Conservation (phyloP, 2,113 vertebrate genomes). For the Cryptotis parvus region DNA sequence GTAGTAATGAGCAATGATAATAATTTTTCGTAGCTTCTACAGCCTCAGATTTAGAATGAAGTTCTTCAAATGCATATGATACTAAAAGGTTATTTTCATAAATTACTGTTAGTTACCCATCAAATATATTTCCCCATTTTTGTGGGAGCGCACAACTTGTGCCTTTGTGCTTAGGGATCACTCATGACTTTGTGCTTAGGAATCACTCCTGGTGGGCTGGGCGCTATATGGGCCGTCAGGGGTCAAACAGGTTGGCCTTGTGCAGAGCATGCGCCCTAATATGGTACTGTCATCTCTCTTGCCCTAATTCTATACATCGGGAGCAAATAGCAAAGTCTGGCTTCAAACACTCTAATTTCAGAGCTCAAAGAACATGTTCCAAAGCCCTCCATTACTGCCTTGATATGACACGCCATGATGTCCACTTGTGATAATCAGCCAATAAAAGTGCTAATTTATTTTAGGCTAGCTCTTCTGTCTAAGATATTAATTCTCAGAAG, state of each 20-base stretch:
- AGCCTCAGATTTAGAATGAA: fast-evolving
- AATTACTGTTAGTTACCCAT: background rate
- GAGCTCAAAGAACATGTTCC: background rate
- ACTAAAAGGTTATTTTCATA: background rate
- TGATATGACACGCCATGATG: background rate
- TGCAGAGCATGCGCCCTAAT: no score
- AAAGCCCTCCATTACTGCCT: background rate
- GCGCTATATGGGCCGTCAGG: no score
- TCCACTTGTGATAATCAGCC: background rate
- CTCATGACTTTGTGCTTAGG: no score
- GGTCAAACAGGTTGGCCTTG: no score
- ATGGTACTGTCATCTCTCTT: no score
- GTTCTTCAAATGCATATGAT: background rate
- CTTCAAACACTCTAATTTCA: background rate
- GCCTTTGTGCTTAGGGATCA: no score
- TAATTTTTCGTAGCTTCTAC: background rate
- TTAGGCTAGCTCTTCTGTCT: no score
- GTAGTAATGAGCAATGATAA: background rate
- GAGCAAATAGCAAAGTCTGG: background rate
- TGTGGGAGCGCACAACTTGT: no score
- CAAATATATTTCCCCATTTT: background rate
- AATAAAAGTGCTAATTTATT: background rate
- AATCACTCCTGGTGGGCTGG: no score
- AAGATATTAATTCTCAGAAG: no score
- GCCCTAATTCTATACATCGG: no score